phyloP scores from a whole-genome alignment of 2,888 invertebrate species.

The Copidosoma aretas region DNA sequence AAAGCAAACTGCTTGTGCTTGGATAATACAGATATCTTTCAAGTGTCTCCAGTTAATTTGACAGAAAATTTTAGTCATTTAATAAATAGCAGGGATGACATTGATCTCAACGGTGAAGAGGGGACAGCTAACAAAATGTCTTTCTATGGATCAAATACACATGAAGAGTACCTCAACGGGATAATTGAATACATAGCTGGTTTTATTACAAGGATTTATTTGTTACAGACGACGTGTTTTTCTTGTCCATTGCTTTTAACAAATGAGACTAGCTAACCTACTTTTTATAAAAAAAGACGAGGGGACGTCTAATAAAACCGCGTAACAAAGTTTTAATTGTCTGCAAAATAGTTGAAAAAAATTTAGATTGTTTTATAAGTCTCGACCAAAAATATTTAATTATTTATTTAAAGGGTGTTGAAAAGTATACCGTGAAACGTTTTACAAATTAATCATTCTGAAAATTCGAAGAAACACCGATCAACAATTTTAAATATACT shows the following conservation, averaged over 20 bases:
- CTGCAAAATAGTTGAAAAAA: constrained; percentile 33
- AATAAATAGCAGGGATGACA: no score
- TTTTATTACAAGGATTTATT: constrained; percentile 26
- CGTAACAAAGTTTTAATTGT: constrained; percentile 32
- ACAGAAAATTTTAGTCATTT: no score
- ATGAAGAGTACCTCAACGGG: neutral
- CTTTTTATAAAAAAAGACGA: constrained; percentile 10
- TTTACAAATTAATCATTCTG: constrained; percentile 20
- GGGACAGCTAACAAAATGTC: no score
- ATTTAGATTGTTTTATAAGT: constrained; percentile 23
- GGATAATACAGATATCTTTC: constrained; percentile 35
- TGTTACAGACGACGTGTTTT: constrained; percentile 7
- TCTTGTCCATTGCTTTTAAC: constrained; percentile 22
- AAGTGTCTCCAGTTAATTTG: neutral
- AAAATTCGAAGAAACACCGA: constrained; percentile 6
- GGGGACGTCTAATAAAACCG: constrained; percentile 33
- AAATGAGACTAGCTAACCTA: constrained; percentile 3
- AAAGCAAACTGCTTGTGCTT: constrained; percentile 33
- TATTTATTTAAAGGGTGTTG: constrained; percentile 8
- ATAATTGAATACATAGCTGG: constrained; percentile 30
- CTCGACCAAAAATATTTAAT: constrained; percentile 26
- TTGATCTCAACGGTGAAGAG: no score
- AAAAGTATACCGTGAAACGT: constrained; percentile 13
- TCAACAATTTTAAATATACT: constrained; percentile 8
- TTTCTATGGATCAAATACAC: constrained; percentile 1